Base-by-base conservation (phyloP, 92 coral and sea anemone species). In the Meandrina meandrites region DNA sequence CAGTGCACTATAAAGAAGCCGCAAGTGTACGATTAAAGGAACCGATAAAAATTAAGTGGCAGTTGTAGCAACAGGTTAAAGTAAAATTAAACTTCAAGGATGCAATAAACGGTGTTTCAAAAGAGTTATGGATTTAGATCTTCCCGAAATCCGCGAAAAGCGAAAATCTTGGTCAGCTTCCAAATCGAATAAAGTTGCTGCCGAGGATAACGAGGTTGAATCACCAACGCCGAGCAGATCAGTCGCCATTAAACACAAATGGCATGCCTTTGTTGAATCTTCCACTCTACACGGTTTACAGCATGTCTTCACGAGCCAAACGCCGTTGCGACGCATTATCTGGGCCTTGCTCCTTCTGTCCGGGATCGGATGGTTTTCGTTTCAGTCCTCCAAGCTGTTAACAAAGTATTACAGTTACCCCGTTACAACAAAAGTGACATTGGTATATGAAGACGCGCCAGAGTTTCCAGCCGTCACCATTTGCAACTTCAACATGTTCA, bases 241-340 rank as follows among this genome's bases (percentile, higher is more conserved):
- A 4, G 48, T 7, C n/a, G 69, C 70, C n/a, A n/a, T 53, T 1
- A 35, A 60, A 75, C 66, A 57, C 35, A 75, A 13, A 21, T 89
- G 91, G 89, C 1, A 84, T 6, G 64, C 71, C 14, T 92, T 89
- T 27, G 92, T 81, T 16, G 85, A 84, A 50, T 74, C 86, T 18
- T 86, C 88, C 6, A 92, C 93, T 1, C 89, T 92, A 21, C 92
- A 92, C 77, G 94, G 94, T 2, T 81, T 92, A n/a, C 89, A 86
- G 15, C 70, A 89, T 48, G 92, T 92, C 56, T 89, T 92, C 81
- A n/a, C 79, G 16, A 76, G 89, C 56, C 66, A 57, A n/a, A 34
- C 86, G 5, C 80, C 32, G 34, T 42, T 78, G 34, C 86, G 92
- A 17, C 81, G 92, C 17, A 42, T 76, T 4, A 10, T 90, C 11